Evolutionary conservation across 2,797 vertebrate genomes (phyloP).

Genomic region (Echeneis naucrates): DNA sequence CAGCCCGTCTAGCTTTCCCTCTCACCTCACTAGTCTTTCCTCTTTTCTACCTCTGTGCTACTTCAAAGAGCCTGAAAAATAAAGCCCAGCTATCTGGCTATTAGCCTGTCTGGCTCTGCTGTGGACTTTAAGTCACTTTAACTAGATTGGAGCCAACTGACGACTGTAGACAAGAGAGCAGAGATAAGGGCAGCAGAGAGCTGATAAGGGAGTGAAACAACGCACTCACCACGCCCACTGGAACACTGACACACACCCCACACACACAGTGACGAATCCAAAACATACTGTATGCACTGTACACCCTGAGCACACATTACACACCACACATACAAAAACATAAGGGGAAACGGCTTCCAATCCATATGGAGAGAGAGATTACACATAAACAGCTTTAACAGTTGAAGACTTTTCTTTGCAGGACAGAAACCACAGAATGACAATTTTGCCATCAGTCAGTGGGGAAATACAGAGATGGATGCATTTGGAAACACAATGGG

Average conservation of each 20-base stretch:
- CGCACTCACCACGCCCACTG: conserved; percentile 70
- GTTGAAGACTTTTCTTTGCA: conserved; percentile 23
- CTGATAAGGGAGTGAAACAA: conserved; percentile 72
- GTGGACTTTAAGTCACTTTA: conserved; percentile 65
- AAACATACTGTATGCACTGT: conserved; percentile 34
- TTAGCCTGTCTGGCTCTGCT: conserved; percentile 49
- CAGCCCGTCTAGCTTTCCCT: conserved; percentile 9
- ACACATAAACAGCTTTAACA: conserved; percentile 34
- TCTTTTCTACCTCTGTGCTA: conserved; percentile 17
- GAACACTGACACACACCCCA: conserved; percentile 50
- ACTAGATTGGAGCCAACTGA: conserved; percentile 67
- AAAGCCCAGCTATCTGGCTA: conserved; percentile 70
- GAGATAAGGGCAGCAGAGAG: conserved; percentile 73
- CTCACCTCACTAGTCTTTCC: conserved; percentile 7
- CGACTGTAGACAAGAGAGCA: conserved; percentile 67
- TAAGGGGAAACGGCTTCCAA: conserved; percentile 21
- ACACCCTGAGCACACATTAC: conserved; percentile 9
- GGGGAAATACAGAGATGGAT: conserved; percentile 15
- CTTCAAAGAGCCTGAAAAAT: conserved; percentile 62
- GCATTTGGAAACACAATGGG: conserved; percentile 7
- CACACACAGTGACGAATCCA: conserved; percentile 42
- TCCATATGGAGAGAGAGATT: conserved; percentile 6
- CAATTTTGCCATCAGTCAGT: conserved; percentile 22
- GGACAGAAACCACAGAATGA: conserved; percentile 33
- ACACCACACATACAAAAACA: background rate